Percentiles rank a stretch among this genome's conserved stretches.
Conservation (phyloP, 2,113 vertebrate species). For the Cyanoramphus novaezelandiae region DNA sequence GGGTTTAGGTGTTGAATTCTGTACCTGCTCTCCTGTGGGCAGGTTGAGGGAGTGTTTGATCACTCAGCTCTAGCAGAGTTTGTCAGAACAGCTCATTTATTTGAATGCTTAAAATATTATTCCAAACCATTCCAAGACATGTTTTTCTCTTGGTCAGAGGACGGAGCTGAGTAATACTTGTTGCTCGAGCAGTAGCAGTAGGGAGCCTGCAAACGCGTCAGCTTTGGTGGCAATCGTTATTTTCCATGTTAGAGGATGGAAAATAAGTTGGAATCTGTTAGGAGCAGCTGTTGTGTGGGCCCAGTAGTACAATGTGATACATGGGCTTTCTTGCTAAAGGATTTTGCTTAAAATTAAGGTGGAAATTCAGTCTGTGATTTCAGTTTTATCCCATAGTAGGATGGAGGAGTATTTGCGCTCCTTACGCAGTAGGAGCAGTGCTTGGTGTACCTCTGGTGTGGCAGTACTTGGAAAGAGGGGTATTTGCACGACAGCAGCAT, state of each 20-base stretch:
- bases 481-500: background rate
- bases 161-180: background rate
- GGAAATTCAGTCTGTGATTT: background rate
- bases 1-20: background rate
- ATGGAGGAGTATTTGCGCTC: background rate
- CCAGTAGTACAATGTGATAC: background rate
- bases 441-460: background rate
- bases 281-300: slow-evolving; percentile 52
- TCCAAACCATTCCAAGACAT: background rate
- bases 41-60: background rate
- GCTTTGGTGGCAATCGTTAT: background rate
- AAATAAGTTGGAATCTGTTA: background rate
- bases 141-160: background rate
- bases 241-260: slow-evolving; percentile 19
- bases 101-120: background rate
- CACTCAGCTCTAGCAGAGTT: fast-evolving
- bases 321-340: background rate
- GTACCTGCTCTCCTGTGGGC: fast-evolving
- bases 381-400: background rate
- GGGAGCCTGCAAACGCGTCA: background rate
- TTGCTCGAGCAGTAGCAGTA: background rate
- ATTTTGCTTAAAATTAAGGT: background rate
- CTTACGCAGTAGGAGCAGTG: background rate
- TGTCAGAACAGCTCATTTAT: background rate
- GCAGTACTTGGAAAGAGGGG: too few relatives aligned